Conservation (phyloP, 2,797 vertebrate genomes). For the Huso huso region DNA sequence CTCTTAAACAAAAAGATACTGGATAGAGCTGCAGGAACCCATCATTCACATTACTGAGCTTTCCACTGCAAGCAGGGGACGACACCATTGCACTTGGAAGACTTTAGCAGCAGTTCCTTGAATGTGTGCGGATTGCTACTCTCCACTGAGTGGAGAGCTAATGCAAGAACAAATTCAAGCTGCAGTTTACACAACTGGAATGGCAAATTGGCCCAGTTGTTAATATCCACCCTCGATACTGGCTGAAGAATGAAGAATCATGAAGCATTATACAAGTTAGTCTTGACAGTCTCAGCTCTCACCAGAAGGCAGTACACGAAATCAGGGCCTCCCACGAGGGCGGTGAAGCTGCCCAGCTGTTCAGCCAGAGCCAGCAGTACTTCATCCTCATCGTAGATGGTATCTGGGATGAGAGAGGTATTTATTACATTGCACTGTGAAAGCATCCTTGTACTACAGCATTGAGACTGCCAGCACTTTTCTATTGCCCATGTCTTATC, state of each 20-base stretch:
- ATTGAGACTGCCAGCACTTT: no score
- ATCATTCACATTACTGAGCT: neutral
- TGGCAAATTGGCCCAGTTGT: neutral
- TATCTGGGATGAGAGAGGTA: slow-evolving; percentile 45
- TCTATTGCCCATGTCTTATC: no score
- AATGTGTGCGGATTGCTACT: neutral
- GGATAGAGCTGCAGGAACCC: neutral
- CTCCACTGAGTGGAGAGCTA: neutral
- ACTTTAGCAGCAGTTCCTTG: neutral
- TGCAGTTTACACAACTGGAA: neutral
- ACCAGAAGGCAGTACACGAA: slow-evolving; percentile 78
- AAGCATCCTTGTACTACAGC: no score
- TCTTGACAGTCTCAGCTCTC: slow-evolving; percentile 20
- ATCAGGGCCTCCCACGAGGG: slow-evolving; percentile 73
- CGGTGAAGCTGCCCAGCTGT: slow-evolving; percentile 76
- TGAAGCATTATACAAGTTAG: neutral
- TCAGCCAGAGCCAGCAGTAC: slow-evolving; percentile 75
- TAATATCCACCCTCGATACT: no score
- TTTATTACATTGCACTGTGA: no score
- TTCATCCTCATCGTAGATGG: slow-evolving; percentile 80
- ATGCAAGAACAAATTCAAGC: neutral
- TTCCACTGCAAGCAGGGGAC: no score
- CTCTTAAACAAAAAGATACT: neutral
- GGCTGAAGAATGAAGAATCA: no score
- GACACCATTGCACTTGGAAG: neutral